Evolutionary conservation across 2,113 vertebrate species (phyloP).

Genomic region (Paracanthobrama guichenoti): DNA sequence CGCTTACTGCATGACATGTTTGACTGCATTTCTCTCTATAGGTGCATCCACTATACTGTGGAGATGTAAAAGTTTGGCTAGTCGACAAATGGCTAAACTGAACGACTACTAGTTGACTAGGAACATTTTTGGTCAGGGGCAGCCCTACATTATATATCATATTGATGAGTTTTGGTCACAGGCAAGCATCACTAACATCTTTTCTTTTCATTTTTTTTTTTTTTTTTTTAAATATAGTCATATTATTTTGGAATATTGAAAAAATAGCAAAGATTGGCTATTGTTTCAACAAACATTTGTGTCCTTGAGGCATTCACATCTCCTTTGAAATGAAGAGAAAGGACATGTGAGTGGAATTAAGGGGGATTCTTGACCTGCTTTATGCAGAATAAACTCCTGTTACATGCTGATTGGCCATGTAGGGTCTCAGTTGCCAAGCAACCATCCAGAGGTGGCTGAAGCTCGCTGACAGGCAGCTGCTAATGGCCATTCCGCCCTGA

Average conservation of each 20-base stretch:
- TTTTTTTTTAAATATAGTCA: no score
- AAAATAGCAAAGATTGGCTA: not conserved
- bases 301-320: not conserved
- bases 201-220: no score
- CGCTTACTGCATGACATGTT: no score
- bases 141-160: no score
- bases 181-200: no score
- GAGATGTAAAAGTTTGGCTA: no score
- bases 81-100: no score
- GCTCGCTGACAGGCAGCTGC: constrained; percentile 69
- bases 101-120: no score
- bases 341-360: constrained; percentile 59
- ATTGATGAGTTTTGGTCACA: no score
- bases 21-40: no score
- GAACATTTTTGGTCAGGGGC: no score
- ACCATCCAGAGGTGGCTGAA: constrained; percentile 69
- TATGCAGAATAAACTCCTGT: constrained; percentile 70
- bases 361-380: constrained; percentile 60
- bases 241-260: not conserved
- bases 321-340: constrained; percentile 53
- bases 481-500: constrained; percentile 63
- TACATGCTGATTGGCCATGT: constrained; percentile 67
- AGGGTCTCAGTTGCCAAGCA: constrained; percentile 78
- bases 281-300: not conserved
- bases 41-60: no score